These are phyloP conservation scores for Maniola jurtina DNA, from an alignment of 1,140 invertebrate species.

Conservation along the genomic window DNA sequence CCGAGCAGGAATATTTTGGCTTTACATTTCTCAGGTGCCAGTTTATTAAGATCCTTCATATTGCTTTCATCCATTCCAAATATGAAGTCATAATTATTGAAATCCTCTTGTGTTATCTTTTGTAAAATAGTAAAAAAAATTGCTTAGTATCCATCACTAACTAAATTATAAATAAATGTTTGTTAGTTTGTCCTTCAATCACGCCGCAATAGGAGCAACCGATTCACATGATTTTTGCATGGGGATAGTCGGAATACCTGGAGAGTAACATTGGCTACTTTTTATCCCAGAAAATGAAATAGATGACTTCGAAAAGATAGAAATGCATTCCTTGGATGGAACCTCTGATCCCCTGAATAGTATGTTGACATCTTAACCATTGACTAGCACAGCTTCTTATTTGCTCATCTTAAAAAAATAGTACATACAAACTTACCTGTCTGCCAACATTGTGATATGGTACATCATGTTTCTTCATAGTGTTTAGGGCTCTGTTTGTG, in stretches of 20 bases:
- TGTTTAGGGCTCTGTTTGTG: constrained; percentile 12
- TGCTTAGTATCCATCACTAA: not conserved
- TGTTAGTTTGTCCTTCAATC: too few species aligned
- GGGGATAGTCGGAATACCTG: too few species aligned
- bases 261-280: too few species aligned
- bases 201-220: too few species aligned
- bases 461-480: constrained; percentile 28
- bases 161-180: not conserved
- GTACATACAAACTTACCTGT: constrained; percentile 18
- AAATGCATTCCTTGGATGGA: too few species aligned
- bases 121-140: not conserved
- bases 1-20: constrained; percentile 16
- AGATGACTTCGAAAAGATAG: too few species aligned
- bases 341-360: too few species aligned
- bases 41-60: constrained; percentile 11
- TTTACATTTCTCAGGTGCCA: constrained; percentile 9
- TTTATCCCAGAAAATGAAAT: too few species aligned
- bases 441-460: constrained; percentile 27
- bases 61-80: constrained; percentile 17
- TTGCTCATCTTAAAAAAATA: too few species aligned
- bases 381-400: too few species aligned
- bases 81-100: constrained; percentile 14
- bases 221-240: too few species aligned
- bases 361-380: too few species aligned
- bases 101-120: constrained; percentile 13